Evolutionary conservation across 1,140 invertebrate genomes (phyloP), one percentile per base, ranked within the genome.

Genomic region (Bombus sylvicola): DNA sequence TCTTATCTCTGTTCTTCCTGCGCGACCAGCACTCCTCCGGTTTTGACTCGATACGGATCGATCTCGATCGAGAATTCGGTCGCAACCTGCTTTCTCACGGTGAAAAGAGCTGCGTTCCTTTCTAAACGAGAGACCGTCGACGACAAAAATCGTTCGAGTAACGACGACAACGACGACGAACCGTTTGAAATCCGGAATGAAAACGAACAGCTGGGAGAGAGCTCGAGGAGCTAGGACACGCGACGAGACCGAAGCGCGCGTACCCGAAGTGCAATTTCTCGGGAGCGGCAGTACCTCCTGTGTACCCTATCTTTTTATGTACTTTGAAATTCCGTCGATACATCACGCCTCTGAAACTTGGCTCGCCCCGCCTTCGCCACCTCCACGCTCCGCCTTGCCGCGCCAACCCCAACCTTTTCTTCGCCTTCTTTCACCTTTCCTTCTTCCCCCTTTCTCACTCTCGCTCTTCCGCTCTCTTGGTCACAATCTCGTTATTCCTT

Each of bases 271-370:
- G 83, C 71, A 41, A 73, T 85, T 85, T 81, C 84, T 43, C 34
- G 13, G 22, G 22, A 74, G 37, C 59, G 15, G 43, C 59, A 37
- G 57, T 53, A 57, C 76, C 69, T 72, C 43, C 87, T 80, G 85
- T 37, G 22, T 18, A 34, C 66, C 66, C 87, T 92, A 92, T 91
- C 90, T 94, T 92, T 91, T 92, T 94, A 92, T 91, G 91, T 92
- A 93, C 92, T 93, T 94, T 90, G 91, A 90, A 94, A 94, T 94
- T 93, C 93, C 91, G 93, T 94, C 93, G 93, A 94, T 94, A 94
- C 93, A 94, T 94, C 93, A 94, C 93, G 93, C 93, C 92, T 94
- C 92, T 94, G 92, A 90, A 93, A 92, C 91, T 91, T 88, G 85
- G 85, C 86, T 92, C 79, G 92, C 93, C 87, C 93, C 93, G 93